Evolutionary conservation across 2,113 vertebrate genomes (phyloP).

Genomic region (Campylomormyrus numenius): DNA sequence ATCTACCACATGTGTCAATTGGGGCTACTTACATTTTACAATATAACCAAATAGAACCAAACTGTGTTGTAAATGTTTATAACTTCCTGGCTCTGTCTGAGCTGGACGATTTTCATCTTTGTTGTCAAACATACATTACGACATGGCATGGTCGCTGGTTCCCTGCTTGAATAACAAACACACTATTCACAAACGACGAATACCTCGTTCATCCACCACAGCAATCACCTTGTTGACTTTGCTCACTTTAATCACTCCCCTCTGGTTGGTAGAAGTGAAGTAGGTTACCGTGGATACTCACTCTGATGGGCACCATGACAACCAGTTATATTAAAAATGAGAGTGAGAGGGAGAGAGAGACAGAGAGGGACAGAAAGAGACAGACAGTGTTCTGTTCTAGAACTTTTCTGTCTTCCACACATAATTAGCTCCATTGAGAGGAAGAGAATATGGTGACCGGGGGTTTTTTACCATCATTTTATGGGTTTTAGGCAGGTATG

Average conservation of each 20-base stretch:
- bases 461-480: background rate
- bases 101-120: background rate
- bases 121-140: background rate
- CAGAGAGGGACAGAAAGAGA: slow-evolving; percentile 5
- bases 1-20: background rate
- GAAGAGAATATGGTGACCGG: background rate
- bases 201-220: slow-evolving; percentile 4
- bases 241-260: slow-evolving; percentile 16
- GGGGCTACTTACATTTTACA: background rate
- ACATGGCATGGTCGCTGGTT: background rate
- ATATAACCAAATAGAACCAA: background rate
- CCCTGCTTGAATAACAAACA: background rate
- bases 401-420: slow-evolving; percentile 6
- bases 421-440: slow-evolving; percentile 9
- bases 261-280: slow-evolving; percentile 14
- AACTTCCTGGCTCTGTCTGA: background rate
- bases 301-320: slow-evolving; percentile 18
- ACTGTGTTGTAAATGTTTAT: background rate
- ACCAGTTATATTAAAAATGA: slow-evolving; percentile 11
- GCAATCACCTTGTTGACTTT: slow-evolving; percentile 19
- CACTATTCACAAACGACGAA: background rate
- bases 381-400: background rate
- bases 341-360: background rate
- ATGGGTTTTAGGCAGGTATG: background rate
- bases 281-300: slow-evolving; percentile 26